Conservation (phyloP, 2,797 vertebrate genomes). For the Leuciscus waleckii region DNA sequence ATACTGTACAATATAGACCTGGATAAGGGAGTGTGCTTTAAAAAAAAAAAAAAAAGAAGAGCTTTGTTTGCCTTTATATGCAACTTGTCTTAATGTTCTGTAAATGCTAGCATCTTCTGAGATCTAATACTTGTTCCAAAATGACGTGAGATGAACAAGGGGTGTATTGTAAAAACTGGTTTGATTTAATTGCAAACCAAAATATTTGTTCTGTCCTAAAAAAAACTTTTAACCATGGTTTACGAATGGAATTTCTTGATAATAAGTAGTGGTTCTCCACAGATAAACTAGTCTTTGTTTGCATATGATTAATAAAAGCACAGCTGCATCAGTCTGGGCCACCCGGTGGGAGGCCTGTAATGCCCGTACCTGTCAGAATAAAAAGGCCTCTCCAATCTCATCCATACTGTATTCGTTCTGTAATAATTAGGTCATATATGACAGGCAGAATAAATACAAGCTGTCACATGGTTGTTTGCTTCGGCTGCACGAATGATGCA, state of each 20-base stretch:
- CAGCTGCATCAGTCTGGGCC: background rate
- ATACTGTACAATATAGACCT: background rate
- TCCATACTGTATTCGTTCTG: background rate
- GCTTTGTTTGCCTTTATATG: background rate
- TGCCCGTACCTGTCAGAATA: constrained; percentile 1
- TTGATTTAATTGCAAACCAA: background rate
- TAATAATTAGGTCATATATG: constrained; percentile 35
- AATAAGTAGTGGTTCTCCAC: background rate
- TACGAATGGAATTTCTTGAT: background rate
- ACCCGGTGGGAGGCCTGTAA: background rate
- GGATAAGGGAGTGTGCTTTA: background rate
- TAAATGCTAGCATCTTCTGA: background rate
- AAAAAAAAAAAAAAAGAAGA: no score
- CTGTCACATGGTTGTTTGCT: background rate
- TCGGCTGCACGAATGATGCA: background rate
- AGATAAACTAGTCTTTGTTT: background rate
- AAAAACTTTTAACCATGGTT: no score
- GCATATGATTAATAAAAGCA: constrained; percentile 12
- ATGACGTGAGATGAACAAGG: background rate
- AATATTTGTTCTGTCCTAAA: background rate
- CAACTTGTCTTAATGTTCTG: background rate
- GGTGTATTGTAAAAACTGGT: background rate
- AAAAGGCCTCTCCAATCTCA: background rate
- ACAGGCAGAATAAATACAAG: constrained; percentile 1
- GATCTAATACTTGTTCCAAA: background rate